These are phyloP conservation scores for Syngnathoides biaculeatus DNA, from an alignment of 2,113 vertebrate genomes.

Conservation along the genomic window DNA sequence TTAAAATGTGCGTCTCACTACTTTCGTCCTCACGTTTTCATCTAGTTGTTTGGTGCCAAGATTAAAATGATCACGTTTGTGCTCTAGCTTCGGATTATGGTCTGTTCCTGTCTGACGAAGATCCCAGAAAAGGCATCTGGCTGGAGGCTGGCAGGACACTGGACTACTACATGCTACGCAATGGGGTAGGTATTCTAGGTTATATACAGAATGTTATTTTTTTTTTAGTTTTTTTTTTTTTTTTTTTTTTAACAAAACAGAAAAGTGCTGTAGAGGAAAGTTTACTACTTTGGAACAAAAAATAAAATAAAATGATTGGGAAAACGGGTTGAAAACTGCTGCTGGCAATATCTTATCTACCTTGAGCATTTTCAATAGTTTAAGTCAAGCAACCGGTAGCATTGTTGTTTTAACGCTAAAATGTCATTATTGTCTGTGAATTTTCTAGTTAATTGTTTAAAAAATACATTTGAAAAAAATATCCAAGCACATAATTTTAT, in stretches of 20 bases:
- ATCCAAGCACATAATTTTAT: too few species aligned
- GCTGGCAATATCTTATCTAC: too few species aligned
- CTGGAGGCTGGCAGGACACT: constrained; percentile 89
- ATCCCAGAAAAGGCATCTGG: constrained; percentile 94
- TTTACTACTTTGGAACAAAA: too few species aligned
- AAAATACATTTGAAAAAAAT: too few species aligned
- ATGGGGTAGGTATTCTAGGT: constrained; percentile 79
- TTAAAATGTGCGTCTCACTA: background rate
- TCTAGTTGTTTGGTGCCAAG: background rate
- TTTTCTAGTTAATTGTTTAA: too few species aligned
- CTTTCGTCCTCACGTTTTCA: background rate
- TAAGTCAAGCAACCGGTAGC: too few species aligned
- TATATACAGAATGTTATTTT: background rate
- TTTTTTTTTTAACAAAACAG: background rate
- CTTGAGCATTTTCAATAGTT: too few species aligned
- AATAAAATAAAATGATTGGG: too few species aligned
- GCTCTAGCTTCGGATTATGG: constrained; percentile 89
- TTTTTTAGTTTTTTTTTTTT: background rate
- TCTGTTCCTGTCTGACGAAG: constrained; percentile 90
- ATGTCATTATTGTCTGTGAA: too few species aligned
- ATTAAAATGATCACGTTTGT: constrained; percentile 1
- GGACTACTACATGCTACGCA: constrained; percentile 96
- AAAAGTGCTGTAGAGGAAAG: too few species aligned
- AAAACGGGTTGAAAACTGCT: too few species aligned
- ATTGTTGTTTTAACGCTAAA: too few species aligned